Evolutionary conservation across 53 echinoderm and acorn worm genomes (phyloP).

Genomic region (Echinarachnius parma): DNA sequence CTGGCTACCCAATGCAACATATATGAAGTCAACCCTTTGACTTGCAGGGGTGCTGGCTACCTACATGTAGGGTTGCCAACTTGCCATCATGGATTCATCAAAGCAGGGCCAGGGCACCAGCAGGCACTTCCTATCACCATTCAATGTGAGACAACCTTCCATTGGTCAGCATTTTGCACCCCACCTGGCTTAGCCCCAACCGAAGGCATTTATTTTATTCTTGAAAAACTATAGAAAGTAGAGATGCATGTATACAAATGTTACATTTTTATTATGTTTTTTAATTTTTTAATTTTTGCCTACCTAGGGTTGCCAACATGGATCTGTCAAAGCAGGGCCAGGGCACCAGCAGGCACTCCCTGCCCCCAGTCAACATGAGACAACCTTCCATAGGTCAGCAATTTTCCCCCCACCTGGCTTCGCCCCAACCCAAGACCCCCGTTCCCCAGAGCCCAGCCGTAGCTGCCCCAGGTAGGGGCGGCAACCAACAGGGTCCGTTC

Average conservation of each 20-base stretch:
- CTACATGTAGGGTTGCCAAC: no score
- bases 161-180: no score
- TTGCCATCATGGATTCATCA: no score
- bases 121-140: no score
- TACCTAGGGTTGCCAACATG: slow-evolving; percentile 22
- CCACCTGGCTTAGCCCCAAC: no score
- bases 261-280: background rate
- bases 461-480: slow-evolving; percentile 20
- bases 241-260: background rate
- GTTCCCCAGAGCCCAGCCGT: slow-evolving; percentile 84
- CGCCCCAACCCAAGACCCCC: slow-evolving; percentile 61
- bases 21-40: no score
- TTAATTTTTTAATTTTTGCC: background rate
- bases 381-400: slow-evolving; percentile 63
- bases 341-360: slow-evolving; percentile 17
- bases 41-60: no score
- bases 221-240: background rate
- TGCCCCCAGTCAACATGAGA: slow-evolving; percentile 37
- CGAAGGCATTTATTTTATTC: background rate
- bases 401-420: slow-evolving; percentile 32
- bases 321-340: slow-evolving; percentile 31
- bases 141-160: no score
- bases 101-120: no score
- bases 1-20: no score
- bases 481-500: slow-evolving; percentile 24